These are phyloP conservation scores for Leptodactylus fuscus DNA, from an alignment of 2,113 vertebrate species.

Conservation along the genomic window DNA sequence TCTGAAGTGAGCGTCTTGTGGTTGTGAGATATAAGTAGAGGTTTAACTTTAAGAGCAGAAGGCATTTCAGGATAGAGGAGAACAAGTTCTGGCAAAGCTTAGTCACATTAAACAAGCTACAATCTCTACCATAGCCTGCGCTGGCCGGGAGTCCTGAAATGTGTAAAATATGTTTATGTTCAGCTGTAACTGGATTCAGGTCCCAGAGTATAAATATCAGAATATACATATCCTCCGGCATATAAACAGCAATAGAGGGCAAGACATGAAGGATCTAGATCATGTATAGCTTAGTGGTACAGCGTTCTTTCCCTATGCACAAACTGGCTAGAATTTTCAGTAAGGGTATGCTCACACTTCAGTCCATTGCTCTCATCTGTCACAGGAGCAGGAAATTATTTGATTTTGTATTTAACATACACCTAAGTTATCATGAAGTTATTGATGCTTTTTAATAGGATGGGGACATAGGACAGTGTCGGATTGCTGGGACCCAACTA, in stretches of 20 bases:
- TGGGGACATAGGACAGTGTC: too few relatives aligned
- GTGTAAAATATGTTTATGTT: neutral
- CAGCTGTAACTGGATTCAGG: neutral
- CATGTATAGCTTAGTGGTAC: neutral
- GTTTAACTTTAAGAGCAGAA: constrained; percentile 22
- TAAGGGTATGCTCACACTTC: too few relatives aligned
- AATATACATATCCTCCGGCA: neutral
- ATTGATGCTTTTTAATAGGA: too few relatives aligned
- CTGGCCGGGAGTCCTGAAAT: neutral
- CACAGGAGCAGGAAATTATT: too few relatives aligned
- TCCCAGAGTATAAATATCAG: neutral
- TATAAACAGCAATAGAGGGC: neutral
- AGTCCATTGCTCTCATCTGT: too few relatives aligned
- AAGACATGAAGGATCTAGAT: neutral
- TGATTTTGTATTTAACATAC: too few relatives aligned
- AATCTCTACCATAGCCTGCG: neutral
- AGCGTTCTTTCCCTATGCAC: neutral
- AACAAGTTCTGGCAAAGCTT: constrained; percentile 2
- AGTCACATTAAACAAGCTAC: neutral
- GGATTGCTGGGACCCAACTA: too few relatives aligned
- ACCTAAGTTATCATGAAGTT: too few relatives aligned
- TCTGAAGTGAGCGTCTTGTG: neutral
- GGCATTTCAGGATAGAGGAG: constrained; percentile 36
- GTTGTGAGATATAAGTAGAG: constrained; percentile 13
- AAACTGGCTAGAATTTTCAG: neutral